Percentiles rank a stretch among this genome's conserved stretches.
Evolutionary conservation across 2,113 vertebrate species (phyloP).

Genomic region (Proteles cristata): DNA sequence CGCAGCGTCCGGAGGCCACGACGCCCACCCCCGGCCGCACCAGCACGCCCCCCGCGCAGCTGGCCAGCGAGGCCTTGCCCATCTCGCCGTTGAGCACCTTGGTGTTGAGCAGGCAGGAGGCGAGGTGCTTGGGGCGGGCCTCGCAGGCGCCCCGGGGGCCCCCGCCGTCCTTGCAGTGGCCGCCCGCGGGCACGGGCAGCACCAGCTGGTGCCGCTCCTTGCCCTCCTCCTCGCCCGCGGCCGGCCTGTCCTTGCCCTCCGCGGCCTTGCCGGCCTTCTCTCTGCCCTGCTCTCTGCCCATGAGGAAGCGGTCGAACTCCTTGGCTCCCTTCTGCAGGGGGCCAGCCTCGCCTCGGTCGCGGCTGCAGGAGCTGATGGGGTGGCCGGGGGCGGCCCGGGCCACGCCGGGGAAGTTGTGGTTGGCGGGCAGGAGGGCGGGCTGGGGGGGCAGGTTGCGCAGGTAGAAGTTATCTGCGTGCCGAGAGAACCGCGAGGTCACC

Average conservation of each 20-base stretch:
- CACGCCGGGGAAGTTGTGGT: conserved; percentile 93
- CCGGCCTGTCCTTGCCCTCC: conserved; percentile 89
- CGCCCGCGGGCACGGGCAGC: conserved; percentile 85
- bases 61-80: conserved; percentile 88
- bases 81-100: conserved; percentile 93
- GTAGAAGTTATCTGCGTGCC: conserved; percentile 95
- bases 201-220: conserved; percentile 92
- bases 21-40: conserved; percentile 83
- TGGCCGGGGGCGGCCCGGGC: conserved; percentile 90
- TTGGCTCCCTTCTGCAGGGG: conserved; percentile 91
- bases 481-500: not conserved
- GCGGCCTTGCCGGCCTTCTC: conserved; percentile 89
- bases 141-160: conserved; percentile 84
- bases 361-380: conserved; percentile 93
- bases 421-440: conserved; percentile 92
- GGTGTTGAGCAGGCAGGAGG: conserved; percentile 92
- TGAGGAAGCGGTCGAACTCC: conserved; percentile 91
- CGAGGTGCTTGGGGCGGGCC: conserved; percentile 89
- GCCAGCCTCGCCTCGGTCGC: conserved; percentile 89
- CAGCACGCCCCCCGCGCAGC: conserved; percentile 89
- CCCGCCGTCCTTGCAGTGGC: conserved; percentile 89
- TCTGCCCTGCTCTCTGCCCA: conserved; percentile 89
- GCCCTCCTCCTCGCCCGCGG: conserved; percentile 88
- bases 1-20: conserved; percentile 80
- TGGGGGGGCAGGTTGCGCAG: conserved; percentile 96